Evolutionary conservation across 2,797 vertebrate genomes (phyloP).

Genomic region (Coranthus polyacanthus): DNA sequence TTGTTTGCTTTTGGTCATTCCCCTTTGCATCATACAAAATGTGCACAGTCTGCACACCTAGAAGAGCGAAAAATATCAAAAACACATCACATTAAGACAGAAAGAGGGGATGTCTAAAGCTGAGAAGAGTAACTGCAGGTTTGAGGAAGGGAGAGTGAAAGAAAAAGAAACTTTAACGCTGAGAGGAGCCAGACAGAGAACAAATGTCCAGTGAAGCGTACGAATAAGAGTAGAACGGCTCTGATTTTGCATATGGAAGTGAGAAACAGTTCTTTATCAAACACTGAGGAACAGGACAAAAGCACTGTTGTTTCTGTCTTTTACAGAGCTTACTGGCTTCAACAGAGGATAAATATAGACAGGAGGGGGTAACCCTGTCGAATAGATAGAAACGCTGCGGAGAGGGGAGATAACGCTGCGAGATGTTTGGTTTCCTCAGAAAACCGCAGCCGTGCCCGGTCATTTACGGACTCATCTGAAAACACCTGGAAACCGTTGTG

Average conservation of each 20-base stretch:
- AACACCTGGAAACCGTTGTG: slow-evolving; percentile 17
- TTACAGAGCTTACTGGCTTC: slow-evolving; percentile 3
- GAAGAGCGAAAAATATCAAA: slow-evolving; percentile 22
- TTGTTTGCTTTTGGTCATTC: slow-evolving; percentile 24
- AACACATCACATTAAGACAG: slow-evolving; percentile 16
- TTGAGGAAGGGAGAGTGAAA: slow-evolving; percentile 51
- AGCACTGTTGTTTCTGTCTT: slow-evolving; percentile 13
- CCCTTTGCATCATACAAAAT: slow-evolving; percentile 4
- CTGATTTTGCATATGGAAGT: slow-evolving; percentile 54
- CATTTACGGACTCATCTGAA: neutral
- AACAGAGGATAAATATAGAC: slow-evolving; percentile 22
- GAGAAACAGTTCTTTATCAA: slow-evolving; percentile 28
- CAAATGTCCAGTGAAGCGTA: slow-evolving; percentile 58
- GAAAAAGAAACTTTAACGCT: slow-evolving; percentile 30
- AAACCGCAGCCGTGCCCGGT: slow-evolving; percentile 16
- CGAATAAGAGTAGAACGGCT: slow-evolving; percentile 20
- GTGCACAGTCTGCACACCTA: no score
- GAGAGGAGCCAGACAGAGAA: slow-evolving; percentile 49
- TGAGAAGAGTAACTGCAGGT: slow-evolving; percentile 16
- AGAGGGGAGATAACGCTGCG: slow-evolving; percentile 34
- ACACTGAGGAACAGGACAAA: slow-evolving; percentile 17
- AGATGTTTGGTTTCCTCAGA: slow-evolving; percentile 25
- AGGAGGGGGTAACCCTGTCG: slow-evolving; percentile 12
- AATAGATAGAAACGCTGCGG: slow-evolving; percentile 9
- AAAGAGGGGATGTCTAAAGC: slow-evolving; percentile 9